A percentile compares a stretch with the other conserved stretches of the same genome.
Conservation (phyloP, 2,888 invertebrate genomes). For the Stenoptilia bipunctidactyla region DNA sequence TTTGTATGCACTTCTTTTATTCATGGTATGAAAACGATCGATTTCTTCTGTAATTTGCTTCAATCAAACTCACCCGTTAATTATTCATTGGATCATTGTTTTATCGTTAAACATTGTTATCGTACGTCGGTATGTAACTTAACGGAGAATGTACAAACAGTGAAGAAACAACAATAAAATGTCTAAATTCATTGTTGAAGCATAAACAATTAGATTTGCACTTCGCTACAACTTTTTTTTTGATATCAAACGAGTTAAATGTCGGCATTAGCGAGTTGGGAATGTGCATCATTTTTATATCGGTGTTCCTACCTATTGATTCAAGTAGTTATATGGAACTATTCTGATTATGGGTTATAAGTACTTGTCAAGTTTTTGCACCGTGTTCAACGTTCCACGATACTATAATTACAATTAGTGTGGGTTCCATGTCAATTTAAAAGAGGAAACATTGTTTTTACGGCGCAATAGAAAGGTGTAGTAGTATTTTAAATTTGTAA, state of each 20-base stretch:
- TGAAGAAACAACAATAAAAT: not conserved
- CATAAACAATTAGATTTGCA: not conserved
- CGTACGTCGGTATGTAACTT: not conserved
- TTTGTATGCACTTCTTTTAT: too few relatives aligned
- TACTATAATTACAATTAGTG: constrained; percentile 34
- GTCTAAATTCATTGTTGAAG: not conserved
- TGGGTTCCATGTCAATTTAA: constrained; percentile 30
- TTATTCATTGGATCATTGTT: not conserved
- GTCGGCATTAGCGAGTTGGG: constrained; percentile 20
- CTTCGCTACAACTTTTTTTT: not conserved
- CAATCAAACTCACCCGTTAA: too few relatives aligned
- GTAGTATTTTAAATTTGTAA: too few relatives aligned
- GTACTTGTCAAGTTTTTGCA: constrained; percentile 25
- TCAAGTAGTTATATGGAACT: not conserved
- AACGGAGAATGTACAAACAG: not conserved
- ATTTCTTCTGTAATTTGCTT: too few relatives aligned
- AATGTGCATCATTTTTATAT: not conserved
- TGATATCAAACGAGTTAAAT: constrained; percentile 14
- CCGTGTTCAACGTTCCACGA: constrained; percentile 24
- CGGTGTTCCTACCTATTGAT: not conserved
- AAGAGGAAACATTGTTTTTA: constrained; percentile 30
- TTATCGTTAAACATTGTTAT: not conserved
- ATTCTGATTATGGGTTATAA: constrained; percentile 12
- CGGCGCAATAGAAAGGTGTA: constrained; percentile 2
- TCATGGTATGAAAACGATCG: too few relatives aligned